Percentiles rank a stretch among this genome's conserved stretches.
phyloP scores from a whole-genome alignment of 2,113 vertebrate species.

The Beaufortia kweichowensis region DNA sequence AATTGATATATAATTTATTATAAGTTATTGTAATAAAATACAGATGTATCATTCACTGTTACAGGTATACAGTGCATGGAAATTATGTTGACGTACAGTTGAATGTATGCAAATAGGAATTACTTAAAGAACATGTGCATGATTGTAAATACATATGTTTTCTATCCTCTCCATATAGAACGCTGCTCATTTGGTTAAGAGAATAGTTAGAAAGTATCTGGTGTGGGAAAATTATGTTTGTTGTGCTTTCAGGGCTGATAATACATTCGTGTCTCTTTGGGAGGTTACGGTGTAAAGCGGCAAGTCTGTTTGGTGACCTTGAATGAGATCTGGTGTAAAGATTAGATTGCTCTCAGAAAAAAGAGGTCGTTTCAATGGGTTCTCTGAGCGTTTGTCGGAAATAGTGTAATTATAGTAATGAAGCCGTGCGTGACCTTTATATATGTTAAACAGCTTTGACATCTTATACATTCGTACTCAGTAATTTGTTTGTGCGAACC shows the following conservation, averaged over 20 bases:
- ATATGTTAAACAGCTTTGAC: not conserved
- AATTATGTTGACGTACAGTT: slow-evolving; percentile 52
- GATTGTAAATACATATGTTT: slow-evolving; percentile 55
- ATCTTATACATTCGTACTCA: not conserved
- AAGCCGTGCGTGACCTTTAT: slow-evolving; percentile 14
- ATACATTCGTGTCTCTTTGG: slow-evolving; percentile 12
- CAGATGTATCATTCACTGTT: not conserved
- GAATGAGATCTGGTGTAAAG: not conserved
- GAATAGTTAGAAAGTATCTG: slow-evolving; percentile 1
- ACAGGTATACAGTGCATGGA: not conserved
- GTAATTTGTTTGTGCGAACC: not conserved
- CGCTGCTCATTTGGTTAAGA: too few relatives aligned
- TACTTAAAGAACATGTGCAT: slow-evolving; percentile 56
- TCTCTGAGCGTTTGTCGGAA: not conserved
- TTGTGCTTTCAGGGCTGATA: not conserved
- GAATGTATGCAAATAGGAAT: slow-evolving; percentile 50
- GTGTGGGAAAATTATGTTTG: not conserved
- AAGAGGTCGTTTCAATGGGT: too few relatives aligned
- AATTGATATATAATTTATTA: too few relatives aligned
- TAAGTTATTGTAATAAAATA: too few relatives aligned
- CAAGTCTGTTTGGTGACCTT: not conserved
- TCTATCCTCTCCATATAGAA: slow-evolving; percentile 26
- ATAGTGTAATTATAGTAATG: not conserved
- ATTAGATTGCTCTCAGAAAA: not conserved
- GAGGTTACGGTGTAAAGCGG: not conserved